Conservation (phyloP, 2,113 vertebrate genomes). For the Hydrochoerus hydrochaeris region DNA sequence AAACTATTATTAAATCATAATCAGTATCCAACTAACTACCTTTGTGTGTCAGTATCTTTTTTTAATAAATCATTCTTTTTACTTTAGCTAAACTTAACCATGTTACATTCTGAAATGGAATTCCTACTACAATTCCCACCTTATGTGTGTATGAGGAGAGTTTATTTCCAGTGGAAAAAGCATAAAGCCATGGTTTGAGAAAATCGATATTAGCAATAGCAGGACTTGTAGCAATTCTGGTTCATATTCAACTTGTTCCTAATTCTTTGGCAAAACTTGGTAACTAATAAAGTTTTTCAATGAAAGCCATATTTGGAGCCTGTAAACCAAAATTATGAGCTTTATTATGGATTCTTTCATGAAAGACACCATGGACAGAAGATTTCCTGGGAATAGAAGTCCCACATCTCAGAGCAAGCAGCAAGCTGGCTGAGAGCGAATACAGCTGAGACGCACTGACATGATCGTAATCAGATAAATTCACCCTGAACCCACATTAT, state of each 20-base stretch:
- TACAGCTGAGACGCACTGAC: too few relatives aligned
- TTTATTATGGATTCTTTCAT: background rate
- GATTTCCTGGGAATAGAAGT: background rate
- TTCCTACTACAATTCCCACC: background rate
- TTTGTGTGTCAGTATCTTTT: background rate
- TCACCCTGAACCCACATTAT: background rate
- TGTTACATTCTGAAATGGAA: background rate
- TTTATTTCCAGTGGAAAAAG: background rate
- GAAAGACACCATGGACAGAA: background rate
- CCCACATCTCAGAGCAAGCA: rapidly evolving
- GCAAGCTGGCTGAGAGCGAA: rapidly evolving
- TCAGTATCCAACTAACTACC: background rate
- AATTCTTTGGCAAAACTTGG: background rate
- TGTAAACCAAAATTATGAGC: background rate
- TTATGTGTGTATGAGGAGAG: background rate
- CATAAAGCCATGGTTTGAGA: background rate
- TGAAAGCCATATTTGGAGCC: background rate
- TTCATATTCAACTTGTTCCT: background rate
- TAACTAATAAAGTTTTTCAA: background rate
- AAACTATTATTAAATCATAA: background rate
- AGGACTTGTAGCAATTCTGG: background rate
- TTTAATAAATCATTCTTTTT: background rate
- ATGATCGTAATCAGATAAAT: background rate
- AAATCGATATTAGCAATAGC: background rate
- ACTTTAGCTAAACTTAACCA: background rate